phyloP scores from a whole-genome alignment of 2,113 vertebrate genomes.

The Choloepus hoffmanni region DNA sequence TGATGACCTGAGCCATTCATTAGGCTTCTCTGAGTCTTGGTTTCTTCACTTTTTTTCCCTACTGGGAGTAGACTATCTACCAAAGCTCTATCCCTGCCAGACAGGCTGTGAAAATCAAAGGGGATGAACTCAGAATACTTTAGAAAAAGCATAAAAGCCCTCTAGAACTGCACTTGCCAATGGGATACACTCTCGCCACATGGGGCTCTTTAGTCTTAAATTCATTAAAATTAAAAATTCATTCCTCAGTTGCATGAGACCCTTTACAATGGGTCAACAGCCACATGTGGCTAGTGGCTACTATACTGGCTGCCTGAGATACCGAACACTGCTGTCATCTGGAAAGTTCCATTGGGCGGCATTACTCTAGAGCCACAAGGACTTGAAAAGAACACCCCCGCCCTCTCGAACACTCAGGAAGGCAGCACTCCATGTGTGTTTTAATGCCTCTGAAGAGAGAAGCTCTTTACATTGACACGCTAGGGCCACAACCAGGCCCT shows the following conservation, averaged over 20 bases:
- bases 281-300: not conserved
- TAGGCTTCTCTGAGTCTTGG: not conserved
- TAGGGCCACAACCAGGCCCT: not conserved
- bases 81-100: not conserved
- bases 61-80: not conserved
- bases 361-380: not conserved
- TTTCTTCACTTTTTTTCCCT: not conserved
- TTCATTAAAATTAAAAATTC: not conserved
- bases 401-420: not conserved
- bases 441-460: not conserved
- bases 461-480: not conserved
- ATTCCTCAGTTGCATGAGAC: not conserved
- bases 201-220: not conserved
- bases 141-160: not conserved
- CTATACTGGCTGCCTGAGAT: not conserved
- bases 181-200: not conserved
- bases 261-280: not conserved
- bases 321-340: not conserved
- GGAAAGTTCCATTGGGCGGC: not conserved
- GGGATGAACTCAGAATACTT: not conserved
- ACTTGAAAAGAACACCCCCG: not conserved
- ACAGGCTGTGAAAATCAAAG: not conserved
- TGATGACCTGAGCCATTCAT: not conserved
- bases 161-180: not conserved
- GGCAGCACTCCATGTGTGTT: fast-evolving